phyloP scores from a whole-genome alignment of 2,113 vertebrate species.

The Phaethon lepturus region DNA sequence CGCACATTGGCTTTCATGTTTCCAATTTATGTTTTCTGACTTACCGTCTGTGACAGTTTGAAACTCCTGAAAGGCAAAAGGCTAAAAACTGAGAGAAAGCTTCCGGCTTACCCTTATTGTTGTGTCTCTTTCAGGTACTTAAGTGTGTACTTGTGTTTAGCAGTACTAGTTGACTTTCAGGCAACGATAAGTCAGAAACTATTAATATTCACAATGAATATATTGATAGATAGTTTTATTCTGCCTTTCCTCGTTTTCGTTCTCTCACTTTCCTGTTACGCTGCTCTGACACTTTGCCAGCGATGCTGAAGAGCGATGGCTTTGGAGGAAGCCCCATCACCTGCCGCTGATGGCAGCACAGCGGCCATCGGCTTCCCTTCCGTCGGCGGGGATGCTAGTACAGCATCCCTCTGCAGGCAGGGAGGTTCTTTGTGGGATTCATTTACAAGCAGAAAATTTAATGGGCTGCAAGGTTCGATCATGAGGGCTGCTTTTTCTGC shows the following conservation, averaged over 20 bases:
- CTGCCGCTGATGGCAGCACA: slow-evolving; percentile 65
- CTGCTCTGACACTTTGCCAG: slow-evolving; percentile 24
- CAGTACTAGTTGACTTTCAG: slow-evolving; percentile 34
- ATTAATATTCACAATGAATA: slow-evolving; percentile 63
- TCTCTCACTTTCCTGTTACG: slow-evolving; percentile 27
- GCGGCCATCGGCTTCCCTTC: slow-evolving; percentile 45
- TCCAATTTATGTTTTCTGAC: slow-evolving; percentile 50
- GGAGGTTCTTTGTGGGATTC: slow-evolving; percentile 74
- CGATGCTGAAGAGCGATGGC: slow-evolving; percentile 75
- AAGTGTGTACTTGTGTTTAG: background rate
- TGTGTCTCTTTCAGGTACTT: background rate
- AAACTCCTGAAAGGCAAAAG: slow-evolving; percentile 60
- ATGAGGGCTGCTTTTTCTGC: slow-evolving; percentile 51
- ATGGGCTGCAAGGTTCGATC: slow-evolving; percentile 71
- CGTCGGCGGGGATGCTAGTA: background rate
- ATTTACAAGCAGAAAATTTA: slow-evolving; percentile 76
- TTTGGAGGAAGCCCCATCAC: slow-evolving; percentile 67
- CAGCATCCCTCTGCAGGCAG: slow-evolving; percentile 60
- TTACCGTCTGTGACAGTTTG: slow-evolving; percentile 33
- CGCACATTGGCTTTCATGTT: slow-evolving; percentile 19
- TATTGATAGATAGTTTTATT: slow-evolving; percentile 24
- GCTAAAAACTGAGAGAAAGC: slow-evolving; percentile 23
- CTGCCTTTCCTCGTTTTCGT: slow-evolving; percentile 47
- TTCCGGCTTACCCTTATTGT: background rate
- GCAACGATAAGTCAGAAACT: slow-evolving; percentile 12